Conservation (phyloP, 2,113 vertebrate genomes). For the Cyrtonyx montezumae region DNA sequence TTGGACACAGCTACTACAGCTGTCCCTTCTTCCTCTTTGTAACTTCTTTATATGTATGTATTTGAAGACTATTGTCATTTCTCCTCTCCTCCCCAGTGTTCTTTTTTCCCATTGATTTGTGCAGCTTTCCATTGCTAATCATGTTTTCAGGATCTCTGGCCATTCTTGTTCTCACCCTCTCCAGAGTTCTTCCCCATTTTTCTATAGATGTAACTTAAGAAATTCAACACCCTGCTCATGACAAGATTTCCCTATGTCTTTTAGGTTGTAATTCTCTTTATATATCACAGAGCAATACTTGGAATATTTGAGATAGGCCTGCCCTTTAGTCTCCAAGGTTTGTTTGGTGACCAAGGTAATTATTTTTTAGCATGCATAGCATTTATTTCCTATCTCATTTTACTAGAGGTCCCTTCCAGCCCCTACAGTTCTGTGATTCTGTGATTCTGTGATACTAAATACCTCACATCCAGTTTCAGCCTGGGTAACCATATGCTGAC, state of each 20-base stretch:
- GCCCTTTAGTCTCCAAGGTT: background rate
- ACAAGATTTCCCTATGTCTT: background rate
- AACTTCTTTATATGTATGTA: background rate
- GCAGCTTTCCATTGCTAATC: background rate
- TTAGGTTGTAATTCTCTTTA: background rate
- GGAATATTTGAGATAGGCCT: background rate
- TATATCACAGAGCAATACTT: background rate
- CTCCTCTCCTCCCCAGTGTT: background rate
- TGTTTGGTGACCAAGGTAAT: background rate
- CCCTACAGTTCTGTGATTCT: too few species aligned
- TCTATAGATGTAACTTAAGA: background rate
- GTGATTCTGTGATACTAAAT: background rate
- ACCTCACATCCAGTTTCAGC: constrained; percentile 16
- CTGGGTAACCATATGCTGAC: constrained; percentile 37
- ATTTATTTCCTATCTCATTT: background rate
- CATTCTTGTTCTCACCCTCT: background rate
- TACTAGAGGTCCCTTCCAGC: background rate
- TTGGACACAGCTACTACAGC: background rate
- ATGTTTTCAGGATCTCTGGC: background rate
- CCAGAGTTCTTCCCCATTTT: background rate
- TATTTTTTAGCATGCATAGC: background rate
- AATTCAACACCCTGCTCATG: background rate
- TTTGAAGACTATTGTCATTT: background rate
- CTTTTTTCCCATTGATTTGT: background rate
- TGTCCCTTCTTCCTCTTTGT: background rate